These are phyloP conservation scores for Mercenaria mercenaria DNA, from an alignment of 1,140 invertebrate species.

Conservation along the genomic window DNA sequence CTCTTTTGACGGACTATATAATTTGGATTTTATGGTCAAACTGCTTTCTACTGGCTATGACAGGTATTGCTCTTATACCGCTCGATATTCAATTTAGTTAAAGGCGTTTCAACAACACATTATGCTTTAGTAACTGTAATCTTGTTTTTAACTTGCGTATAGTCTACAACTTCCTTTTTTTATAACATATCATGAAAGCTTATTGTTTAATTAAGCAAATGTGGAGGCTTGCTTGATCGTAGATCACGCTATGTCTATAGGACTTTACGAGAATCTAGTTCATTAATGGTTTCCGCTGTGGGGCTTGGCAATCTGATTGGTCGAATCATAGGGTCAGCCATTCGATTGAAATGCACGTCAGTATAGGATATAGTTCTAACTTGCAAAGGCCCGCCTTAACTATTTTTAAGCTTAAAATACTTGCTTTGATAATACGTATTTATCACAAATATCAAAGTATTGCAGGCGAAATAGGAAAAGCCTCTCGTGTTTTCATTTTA, in stretches of 20 bases:
- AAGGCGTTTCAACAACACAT: too few species aligned
- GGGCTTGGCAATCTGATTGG: slow-evolving; percentile 12
- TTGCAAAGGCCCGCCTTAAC: background rate
- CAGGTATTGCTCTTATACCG: background rate
- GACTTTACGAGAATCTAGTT: background rate
- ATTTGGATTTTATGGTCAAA: background rate
- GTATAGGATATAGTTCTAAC: background rate
- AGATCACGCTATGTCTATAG: background rate
- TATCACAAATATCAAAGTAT: too few species aligned
- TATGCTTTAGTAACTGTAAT: too few species aligned
- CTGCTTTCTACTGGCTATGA: background rate
- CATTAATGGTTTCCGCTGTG: background rate
- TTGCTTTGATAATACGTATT: too few species aligned
- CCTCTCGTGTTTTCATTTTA: too few species aligned
- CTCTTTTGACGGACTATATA: background rate
- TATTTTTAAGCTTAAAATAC: too few species aligned
- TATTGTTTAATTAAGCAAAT: background rate
- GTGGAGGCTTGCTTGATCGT: slow-evolving; percentile 39
- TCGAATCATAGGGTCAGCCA: background rate
- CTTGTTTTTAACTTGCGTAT: too few species aligned
- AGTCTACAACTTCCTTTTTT: background rate
- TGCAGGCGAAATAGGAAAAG: background rate
- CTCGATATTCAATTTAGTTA: too few species aligned
- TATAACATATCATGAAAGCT: too few species aligned
- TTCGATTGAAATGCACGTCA: slow-evolving; percentile 10